Conservation (phyloP, 2,113 vertebrate species). For the Polypterus bichir region DNA sequence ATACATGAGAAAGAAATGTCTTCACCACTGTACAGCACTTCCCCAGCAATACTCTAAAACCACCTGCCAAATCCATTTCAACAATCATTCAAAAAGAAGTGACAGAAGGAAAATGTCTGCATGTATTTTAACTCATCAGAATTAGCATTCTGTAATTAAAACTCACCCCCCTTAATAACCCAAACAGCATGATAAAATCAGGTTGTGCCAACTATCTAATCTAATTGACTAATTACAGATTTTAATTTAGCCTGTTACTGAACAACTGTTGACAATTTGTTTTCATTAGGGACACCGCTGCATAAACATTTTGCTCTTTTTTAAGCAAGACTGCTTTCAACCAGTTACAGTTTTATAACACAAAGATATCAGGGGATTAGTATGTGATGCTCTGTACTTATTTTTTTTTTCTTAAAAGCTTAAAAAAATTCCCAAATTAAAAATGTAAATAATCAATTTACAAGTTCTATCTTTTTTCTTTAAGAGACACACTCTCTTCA, state of each 20-base stretch:
- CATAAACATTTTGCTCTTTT: conserved; percentile 69
- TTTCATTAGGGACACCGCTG: conserved; percentile 73
- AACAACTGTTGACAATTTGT: conserved; percentile 78
- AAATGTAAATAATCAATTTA: no score
- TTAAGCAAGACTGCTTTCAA: conserved; percentile 27
- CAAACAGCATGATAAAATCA: conserved; percentile 73
- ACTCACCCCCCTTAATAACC: conserved; percentile 78
- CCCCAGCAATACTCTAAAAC: conserved; percentile 18
- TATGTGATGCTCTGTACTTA: no score
- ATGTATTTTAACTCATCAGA: conserved; percentile 70
- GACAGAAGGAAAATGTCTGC: conserved; percentile 44
- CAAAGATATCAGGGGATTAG: no score
- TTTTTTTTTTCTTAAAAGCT: no score
- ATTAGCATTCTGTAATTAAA: conserved; percentile 80
- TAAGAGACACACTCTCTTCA: no score
- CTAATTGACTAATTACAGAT: conserved; percentile 82
- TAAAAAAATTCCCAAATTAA: no score
- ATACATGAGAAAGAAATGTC: conserved; percentile 1
- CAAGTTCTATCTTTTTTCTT: no score
- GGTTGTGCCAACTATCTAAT: conserved; percentile 78
- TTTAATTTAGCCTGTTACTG: conserved; percentile 76
- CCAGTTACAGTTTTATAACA: no score
- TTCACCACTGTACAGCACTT: conserved; percentile 15
- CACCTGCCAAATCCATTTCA: no score
- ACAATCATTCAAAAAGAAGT: background rate